A percentile compares a stretch with the other conserved stretches of the same genome.
Evolutionary conservation across 2,888 invertebrate genomes (phyloP).

Genomic region (Drosophila affinis): DNA sequence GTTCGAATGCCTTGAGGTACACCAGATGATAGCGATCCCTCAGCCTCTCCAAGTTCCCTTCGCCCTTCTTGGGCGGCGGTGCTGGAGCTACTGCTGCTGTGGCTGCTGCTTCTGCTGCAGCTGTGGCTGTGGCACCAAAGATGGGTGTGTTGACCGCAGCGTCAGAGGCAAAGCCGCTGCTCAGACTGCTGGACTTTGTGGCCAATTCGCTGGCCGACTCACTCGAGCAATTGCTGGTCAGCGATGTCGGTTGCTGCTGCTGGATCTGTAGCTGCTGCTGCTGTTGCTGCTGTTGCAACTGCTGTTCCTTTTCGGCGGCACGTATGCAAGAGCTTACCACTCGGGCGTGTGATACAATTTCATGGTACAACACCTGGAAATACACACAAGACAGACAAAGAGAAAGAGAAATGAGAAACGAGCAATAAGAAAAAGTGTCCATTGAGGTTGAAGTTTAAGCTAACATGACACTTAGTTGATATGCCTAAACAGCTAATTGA

Average conservation of each 20-base stretch:
- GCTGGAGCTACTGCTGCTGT: constrained; percentile 24
- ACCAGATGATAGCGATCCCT: constrained; percentile 95
- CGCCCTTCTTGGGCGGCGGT: constrained; percentile 67
- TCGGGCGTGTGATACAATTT: constrained; percentile 95
- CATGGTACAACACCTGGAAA: constrained; percentile 93
- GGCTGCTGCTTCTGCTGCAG: constrained; percentile 30
- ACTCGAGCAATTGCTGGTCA: constrained; percentile 74
- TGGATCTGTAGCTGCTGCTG: constrained; percentile 27
- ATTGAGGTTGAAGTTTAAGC: constrained; percentile 22
- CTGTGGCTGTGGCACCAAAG: constrained; percentile 34
- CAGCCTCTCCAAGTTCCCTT: constrained; percentile 86
- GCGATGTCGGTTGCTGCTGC: constrained; percentile 65
- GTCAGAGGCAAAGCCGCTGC: constrained; percentile 74
- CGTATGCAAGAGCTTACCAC: constrained; percentile 92
- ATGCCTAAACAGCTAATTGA: constrained; percentile 39
- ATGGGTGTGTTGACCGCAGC: constrained; percentile 43
- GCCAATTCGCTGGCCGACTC: constrained; percentile 70
- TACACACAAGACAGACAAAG: constrained; percentile 16
- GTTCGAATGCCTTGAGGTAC: constrained; percentile 94
- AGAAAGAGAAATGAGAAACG: constrained; percentile 40
- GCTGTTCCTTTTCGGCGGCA: constrained; percentile 85
- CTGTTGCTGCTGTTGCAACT: constrained; percentile 59
- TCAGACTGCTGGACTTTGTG: constrained; percentile 68
- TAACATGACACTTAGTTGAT: constrained; percentile 54
- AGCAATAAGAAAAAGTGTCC: constrained; percentile 8